A percentile compares a stretch with the other conserved stretches of the same genome.
phyloP scores from a whole-genome alignment of 2,113 vertebrate species.

The Zootoca vivipara region DNA sequence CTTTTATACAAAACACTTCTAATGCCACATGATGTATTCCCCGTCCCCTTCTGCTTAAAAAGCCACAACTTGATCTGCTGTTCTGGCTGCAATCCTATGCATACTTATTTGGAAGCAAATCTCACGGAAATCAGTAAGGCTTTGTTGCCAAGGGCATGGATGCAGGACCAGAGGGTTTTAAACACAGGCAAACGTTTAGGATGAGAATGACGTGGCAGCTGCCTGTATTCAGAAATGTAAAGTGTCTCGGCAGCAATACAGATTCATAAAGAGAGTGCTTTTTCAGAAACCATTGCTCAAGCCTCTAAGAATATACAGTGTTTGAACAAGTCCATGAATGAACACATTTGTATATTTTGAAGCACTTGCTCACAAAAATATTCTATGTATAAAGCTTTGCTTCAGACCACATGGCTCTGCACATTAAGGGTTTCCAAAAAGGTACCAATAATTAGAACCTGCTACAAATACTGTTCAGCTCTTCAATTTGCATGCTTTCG shows the following conservation, averaged over 20 bases:
- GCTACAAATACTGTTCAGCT: not conserved
- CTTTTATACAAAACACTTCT: conserved; percentile 16
- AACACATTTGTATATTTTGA: not conserved
- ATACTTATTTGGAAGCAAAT: conserved; percentile 1
- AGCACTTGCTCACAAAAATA: not conserved
- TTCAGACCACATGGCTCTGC: not conserved
- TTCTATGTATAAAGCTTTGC: not conserved
- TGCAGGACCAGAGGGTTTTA: conserved; percentile 9
- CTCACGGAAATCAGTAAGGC: not conserved
- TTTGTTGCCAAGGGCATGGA: not conserved
- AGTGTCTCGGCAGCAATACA: conserved; percentile 43
- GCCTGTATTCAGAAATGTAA: conserved; percentile 47
- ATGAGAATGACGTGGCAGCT: conserved; percentile 44
- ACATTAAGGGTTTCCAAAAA: not conserved
- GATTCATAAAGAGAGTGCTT: not conserved
- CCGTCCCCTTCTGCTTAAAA: not conserved
- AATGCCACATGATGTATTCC: not conserved
- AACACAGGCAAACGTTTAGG: conserved; percentile 48
- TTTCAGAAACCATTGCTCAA: conserved; percentile 9
- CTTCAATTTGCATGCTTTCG: not conserved
- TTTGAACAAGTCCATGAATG: not conserved
- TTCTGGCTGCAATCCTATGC: not conserved
- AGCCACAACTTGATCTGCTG: conserved; percentile 45
- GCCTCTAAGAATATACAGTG: conserved; percentile 2
- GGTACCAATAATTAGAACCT: not conserved